Evolutionary conservation across 2,113 vertebrate genomes (phyloP).

Genomic region (Leucosticte australis): DNA sequence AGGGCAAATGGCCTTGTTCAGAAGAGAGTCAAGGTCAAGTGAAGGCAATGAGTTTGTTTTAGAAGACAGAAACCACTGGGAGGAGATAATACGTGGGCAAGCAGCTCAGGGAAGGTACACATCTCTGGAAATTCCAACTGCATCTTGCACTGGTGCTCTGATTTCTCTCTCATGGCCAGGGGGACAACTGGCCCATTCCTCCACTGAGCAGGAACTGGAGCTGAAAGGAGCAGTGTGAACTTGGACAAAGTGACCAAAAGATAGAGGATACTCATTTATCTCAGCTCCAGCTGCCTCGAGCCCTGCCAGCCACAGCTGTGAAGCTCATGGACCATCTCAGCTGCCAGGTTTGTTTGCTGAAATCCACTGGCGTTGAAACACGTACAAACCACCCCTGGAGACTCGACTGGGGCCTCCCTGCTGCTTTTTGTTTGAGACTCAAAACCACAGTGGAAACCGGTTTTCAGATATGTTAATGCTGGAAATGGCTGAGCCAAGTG

Average conservation of each 20-base stretch:
- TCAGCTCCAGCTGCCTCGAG: conserved; percentile 20
- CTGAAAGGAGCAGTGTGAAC: background rate
- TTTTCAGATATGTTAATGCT: conserved; percentile 7
- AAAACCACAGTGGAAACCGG: background rate
- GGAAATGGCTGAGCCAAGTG: background rate
- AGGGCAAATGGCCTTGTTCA: background rate
- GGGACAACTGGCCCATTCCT: background rate
- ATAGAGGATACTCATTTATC: background rate
- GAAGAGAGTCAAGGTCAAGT: background rate
- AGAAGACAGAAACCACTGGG: background rate
- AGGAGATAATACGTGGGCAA: background rate
- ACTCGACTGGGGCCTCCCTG: conserved; percentile 17
- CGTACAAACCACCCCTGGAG: conserved; percentile 5
- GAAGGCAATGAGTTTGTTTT: background rate
- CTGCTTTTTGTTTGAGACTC: conserved; percentile 21
- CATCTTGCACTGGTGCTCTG: background rate
- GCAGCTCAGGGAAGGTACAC: background rate
- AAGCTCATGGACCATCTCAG: conserved; percentile 13
- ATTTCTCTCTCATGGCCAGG: background rate
- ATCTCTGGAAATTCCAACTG: background rate
- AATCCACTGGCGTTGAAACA: conserved; percentile 17
- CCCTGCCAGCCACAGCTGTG: conserved; percentile 54
- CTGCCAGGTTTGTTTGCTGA: conserved; percentile 50
- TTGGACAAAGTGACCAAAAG: conserved; percentile 32
- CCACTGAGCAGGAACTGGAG: background rate